Conservation (phyloP, 2,888 invertebrate species). For the Scaptomyza parva region DNA sequence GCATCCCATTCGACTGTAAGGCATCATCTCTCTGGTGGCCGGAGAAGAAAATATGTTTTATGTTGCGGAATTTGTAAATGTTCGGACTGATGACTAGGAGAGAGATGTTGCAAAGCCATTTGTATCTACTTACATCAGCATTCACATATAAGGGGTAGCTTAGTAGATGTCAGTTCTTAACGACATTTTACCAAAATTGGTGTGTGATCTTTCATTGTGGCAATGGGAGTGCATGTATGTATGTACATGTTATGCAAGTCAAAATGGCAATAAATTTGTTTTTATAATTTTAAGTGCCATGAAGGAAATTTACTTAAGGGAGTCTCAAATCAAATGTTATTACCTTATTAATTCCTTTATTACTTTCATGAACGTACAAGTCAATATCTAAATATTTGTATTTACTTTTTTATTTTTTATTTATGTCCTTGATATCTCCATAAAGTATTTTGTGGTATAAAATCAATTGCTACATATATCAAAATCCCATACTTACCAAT, state of each 20-base stretch:
- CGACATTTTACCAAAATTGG: not conserved
- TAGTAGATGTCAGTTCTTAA: constrained; percentile 15
- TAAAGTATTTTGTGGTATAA: constrained; percentile 1
- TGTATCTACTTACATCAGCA: not conserved
- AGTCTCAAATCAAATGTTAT: no score
- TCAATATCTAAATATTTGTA: no score
- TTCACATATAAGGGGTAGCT: not conserved
- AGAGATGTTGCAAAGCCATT: constrained; percentile 28
- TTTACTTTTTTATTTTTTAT: not conserved
- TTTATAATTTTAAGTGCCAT: not conserved
- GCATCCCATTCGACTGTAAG: constrained; percentile 29
- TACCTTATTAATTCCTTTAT: no score
- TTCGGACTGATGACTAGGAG: constrained; percentile 67
- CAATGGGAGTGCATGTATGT: no score
- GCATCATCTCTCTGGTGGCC: constrained; percentile 3
- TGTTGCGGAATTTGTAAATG: constrained; percentile 72
- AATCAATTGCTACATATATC: constrained; percentile 16
- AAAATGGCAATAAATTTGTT: not conserved
- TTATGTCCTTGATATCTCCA: not conserved
- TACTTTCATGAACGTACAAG: no score
- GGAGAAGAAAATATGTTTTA: constrained; percentile 75
- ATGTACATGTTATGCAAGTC: not conserved
- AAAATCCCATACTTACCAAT: constrained; percentile 11
- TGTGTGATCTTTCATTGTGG: constrained; percentile 6
- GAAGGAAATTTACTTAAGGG: not conserved